phyloP scores from a whole-genome alignment of 1,140 invertebrate genomes.

The Ostrea denselamellosa region DNA sequence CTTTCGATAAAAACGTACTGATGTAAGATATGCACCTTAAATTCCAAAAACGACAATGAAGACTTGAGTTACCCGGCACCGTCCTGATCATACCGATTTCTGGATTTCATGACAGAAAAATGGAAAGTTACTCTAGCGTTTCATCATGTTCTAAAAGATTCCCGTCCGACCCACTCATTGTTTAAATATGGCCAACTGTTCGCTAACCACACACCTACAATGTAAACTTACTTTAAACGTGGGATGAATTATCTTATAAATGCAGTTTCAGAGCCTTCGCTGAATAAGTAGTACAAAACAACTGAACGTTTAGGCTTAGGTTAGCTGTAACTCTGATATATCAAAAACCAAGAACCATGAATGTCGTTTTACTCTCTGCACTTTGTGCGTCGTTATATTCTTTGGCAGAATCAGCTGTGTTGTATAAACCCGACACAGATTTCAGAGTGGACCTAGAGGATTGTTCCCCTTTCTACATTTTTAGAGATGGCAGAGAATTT shows the following conservation, averaged over 20 bases:
- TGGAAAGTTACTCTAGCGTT: not conserved
- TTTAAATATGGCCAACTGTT: not conserved
- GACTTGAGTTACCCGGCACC: too few relatives aligned
- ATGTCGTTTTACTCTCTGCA: not conserved
- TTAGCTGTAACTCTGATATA: too few relatives aligned
- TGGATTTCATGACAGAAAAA: not conserved
- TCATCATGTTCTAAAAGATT: not conserved
- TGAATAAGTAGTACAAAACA: too few relatives aligned
- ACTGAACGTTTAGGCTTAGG: too few relatives aligned
- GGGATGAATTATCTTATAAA: too few relatives aligned
- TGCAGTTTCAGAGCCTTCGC: not conserved
- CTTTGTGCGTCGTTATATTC: not conserved
- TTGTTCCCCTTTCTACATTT: not conserved
- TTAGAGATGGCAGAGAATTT: not conserved
- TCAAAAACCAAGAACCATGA: not conserved
- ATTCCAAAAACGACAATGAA: too few relatives aligned
- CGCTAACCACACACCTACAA: too few relatives aligned
- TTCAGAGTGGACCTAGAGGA: constrained; percentile 1
- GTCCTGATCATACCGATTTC: too few relatives aligned
- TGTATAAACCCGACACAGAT: not conserved
- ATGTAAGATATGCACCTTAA: too few relatives aligned
- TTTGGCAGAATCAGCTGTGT: not conserved
- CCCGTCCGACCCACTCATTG: not conserved
- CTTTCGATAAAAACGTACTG: too few relatives aligned
- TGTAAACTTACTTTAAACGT: too few relatives aligned